phyloP scores from a whole-genome alignment of 1,140 invertebrate genomes.

The Phenacoccus solenopsis region DNA sequence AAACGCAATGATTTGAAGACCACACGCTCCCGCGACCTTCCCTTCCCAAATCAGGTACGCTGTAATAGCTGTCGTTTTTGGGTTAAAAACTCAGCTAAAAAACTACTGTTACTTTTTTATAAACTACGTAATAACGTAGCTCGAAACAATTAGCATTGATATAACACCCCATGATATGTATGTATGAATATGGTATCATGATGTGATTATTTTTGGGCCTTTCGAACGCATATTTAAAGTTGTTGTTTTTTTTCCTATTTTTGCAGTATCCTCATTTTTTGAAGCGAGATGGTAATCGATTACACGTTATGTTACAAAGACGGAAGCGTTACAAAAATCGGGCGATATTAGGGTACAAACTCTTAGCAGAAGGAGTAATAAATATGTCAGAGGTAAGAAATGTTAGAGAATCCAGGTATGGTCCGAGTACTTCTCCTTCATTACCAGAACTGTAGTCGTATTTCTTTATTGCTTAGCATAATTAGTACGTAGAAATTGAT shows the following conservation, averaged over 20 bases:
- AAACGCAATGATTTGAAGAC: too few species aligned
- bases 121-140: neutral
- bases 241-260: constrained; percentile 18
- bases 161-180: too few species aligned
- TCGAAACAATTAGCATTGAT: too few species aligned
- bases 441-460: too few species aligned
- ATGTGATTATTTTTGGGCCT: neutral
- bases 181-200: neutral
- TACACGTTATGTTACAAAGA: constrained; percentile 85
- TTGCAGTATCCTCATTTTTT: constrained; percentile 91
- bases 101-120: neutral
- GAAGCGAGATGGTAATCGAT: constrained; percentile 89
- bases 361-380: constrained; percentile 87
- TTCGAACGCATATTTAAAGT: neutral
- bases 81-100: too few species aligned
- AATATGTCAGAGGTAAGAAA: constrained; percentile 90
- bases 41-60: too few species aligned
- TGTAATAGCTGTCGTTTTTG: too few species aligned
- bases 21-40: too few species aligned
- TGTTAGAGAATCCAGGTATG: too few species aligned
- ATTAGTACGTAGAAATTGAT: too few species aligned
- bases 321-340: constrained; percentile 96
- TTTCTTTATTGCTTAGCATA: too few species aligned
- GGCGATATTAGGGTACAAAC: constrained; percentile 97
- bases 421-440: too few species aligned